phyloP scores from a whole-genome alignment of 2,113 vertebrate genomes.

The Irena cyanogastra region DNA sequence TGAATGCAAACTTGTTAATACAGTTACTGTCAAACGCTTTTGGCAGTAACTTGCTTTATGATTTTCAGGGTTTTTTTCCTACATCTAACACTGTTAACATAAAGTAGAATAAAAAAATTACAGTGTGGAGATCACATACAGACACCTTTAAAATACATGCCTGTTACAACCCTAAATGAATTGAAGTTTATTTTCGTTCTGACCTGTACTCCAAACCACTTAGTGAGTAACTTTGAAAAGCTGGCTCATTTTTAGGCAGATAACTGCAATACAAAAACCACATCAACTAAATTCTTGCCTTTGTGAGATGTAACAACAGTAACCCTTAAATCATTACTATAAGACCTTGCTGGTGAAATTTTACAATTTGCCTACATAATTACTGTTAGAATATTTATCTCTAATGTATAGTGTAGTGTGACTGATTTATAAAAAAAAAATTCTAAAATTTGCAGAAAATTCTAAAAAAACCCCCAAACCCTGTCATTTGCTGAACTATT shows the following conservation, averaged over 20 bases:
- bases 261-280: background rate
- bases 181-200: background rate
- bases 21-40: background rate
- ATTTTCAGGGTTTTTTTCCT: background rate
- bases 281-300: background rate
- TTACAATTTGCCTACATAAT: background rate
- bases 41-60: background rate
- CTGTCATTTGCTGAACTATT: background rate
- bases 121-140: background rate
- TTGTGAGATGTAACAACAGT: background rate
- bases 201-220: background rate
- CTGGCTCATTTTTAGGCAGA: background rate
- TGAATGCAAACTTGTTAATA: background rate
- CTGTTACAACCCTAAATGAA: background rate
- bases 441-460: background rate
- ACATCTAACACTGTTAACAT: background rate
- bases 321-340: background rate
- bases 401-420: accelerated
- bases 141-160: background rate
- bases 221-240: background rate
- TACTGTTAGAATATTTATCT: background rate
- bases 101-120: background rate
- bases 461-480: background rate
- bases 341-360: background rate
- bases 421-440: background rate